Evolutionary conservation across 1,140 invertebrate species (phyloP), one percentile per base, ranked within the genome.

Genomic region (Drosophila obscura): DNA sequence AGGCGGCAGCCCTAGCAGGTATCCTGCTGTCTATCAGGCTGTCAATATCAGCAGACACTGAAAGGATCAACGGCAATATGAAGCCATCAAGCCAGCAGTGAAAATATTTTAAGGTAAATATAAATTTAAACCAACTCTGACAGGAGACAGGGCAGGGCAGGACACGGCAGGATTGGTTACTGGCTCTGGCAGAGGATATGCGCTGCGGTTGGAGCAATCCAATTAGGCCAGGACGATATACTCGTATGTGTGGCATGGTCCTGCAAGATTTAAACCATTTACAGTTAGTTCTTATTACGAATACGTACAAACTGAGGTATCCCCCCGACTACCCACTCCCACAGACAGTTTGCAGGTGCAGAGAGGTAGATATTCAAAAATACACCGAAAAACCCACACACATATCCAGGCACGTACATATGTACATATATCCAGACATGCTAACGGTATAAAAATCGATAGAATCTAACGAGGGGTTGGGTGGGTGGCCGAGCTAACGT

Each of bases 11-110:
- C 11, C 39, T 62, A 68, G 57, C 53, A 65, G 62, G 61, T 57
- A 74, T 60, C 61, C 76, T 52, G 77, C 80, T 85, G 82, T 88
- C 82, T 85, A 85, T 85, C 82, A 44, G 24, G 35, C 83, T 88
- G 82, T 85, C 82, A 85, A 85, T 85, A 87, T 87, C 71, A 75
- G 53, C 2, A 67, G 58, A 58, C 60, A 50, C 48, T 53, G 66
- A 77, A 77, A 75, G 74, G 74, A 77, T 66, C 71, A 65, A 53
- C 55, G 52, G 45, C 52, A 56, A 24, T 69, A 77, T 72, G 48
- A 78, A 77, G 55, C 49, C 63, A 73, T 71, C 65, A 75, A 60
- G 56, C 45, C 48, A 59, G 46, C 77, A 64, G 59, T 46, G 50
- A 16, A 74, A 67, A 78, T 67, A 75, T 78, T 87, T 87, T 58